These are phyloP conservation scores for Gastracanthus pulcherrimus DNA, from an alignment of 2,888 invertebrate genomes.

Conservation along the genomic window DNA sequence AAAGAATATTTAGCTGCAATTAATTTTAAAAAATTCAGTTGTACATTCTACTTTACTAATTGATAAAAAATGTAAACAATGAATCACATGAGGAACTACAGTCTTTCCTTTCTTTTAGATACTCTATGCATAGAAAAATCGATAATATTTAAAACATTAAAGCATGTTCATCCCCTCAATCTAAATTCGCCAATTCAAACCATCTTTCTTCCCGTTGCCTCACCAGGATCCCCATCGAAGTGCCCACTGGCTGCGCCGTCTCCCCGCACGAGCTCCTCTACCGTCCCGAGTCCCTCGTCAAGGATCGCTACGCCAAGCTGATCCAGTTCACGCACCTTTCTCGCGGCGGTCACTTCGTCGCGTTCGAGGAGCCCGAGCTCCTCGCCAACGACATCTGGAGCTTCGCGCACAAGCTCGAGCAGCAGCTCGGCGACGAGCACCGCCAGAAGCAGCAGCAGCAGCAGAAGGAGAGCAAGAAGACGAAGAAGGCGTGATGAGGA, in stretches of 20 bases:
- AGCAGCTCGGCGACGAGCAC: background rate
- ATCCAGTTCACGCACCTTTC: conserved; percentile 83
- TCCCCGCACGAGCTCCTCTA: conserved; percentile 85
- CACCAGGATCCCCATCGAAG: conserved; percentile 83
- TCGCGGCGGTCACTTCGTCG: conserved; percentile 92
- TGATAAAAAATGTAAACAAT: too few species aligned
- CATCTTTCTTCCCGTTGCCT: too few species aligned
- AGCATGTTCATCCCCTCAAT: too few species aligned
- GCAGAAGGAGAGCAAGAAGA: conserved; percentile 40
- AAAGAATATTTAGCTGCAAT: too few species aligned
- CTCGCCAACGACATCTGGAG: conserved; percentile 85
- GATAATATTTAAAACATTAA: too few species aligned
- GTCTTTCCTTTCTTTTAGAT: too few species aligned
- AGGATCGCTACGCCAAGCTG: conserved; percentile 83
- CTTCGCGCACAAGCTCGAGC: conserved; percentile 78
- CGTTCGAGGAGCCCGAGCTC: conserved; percentile 86
- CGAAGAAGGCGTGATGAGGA: conserved; percentile 7
- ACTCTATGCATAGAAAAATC: too few species aligned
- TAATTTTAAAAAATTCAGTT: too few species aligned
- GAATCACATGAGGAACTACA: too few species aligned
- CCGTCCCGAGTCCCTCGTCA: conserved; percentile 81
- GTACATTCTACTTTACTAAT: too few species aligned
- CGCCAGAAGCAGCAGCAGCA: conserved; percentile 21
- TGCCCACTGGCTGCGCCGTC: conserved; percentile 87
- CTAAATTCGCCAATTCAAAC: too few species aligned